Conservation (phyloP, 1,140 invertebrate species). For the Campoletis sonorensis region DNA sequence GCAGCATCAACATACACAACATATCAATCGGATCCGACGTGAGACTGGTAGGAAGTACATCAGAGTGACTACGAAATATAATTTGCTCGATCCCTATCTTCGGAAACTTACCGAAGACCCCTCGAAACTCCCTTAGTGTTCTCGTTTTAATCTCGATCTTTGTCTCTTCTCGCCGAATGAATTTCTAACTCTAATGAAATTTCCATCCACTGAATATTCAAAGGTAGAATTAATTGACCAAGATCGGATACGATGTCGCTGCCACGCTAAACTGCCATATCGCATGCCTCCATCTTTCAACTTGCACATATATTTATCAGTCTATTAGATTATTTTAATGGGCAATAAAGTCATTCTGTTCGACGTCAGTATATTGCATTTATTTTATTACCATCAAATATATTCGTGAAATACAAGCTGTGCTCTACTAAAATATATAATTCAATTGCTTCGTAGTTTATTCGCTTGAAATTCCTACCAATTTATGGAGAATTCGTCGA, state of each 20-base stretch:
- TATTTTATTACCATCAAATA: no score
- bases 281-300: background rate
- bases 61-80: constrained; percentile 9
- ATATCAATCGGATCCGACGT: background rate
- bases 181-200: constrained; percentile 34
- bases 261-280: background rate
- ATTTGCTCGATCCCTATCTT: constrained; percentile 7
- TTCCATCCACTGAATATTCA: constrained; percentile 28
- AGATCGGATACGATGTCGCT: background rate
- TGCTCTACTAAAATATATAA: no score
- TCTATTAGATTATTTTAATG: background rate
- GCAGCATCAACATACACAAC: background rate
- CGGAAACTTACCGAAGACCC: background rate
- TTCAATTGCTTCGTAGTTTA: no score
- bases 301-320: background rate
- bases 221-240: constrained; percentile 13
- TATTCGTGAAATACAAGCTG: no score
- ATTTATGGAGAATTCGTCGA: no score
- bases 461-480: no score
- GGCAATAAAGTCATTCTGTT: no score
- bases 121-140: background rate
- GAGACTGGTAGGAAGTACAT: background rate
- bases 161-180: constrained; percentile 16
- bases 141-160: constrained; percentile 25
- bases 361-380: no score